Percentiles rank a stretch among this genome's conserved stretches.
Conservation (phyloP, 2,888 invertebrate genomes). For the Drosophila monieri region DNA sequence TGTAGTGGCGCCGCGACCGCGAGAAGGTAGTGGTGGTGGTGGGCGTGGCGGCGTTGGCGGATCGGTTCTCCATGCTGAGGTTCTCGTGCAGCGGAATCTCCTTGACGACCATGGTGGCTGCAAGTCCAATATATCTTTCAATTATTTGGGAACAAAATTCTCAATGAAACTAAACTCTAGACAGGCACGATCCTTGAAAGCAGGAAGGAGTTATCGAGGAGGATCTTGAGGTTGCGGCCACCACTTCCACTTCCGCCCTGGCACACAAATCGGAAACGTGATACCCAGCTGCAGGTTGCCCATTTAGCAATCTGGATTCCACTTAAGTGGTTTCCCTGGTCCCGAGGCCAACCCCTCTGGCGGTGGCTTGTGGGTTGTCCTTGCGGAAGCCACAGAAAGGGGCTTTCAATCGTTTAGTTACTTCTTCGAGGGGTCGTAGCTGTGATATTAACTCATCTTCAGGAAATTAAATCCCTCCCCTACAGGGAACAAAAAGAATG, state of each 20-base stretch:
- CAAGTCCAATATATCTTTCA: not conserved
- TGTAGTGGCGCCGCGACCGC: conserved; percentile 84
- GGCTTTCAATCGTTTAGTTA: conserved; percentile 15
- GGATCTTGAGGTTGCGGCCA: conserved; percentile 4
- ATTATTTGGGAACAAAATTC: not conserved
- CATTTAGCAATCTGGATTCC: conserved; percentile 54
- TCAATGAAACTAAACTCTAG: not conserved
- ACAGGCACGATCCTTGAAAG: conserved; percentile 9
- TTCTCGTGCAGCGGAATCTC: conserved; percentile 81
- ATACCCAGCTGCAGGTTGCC: conserved; percentile 67
- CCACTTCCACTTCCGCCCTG: conserved; percentile 47
- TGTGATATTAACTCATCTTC: conserved; percentile 24
- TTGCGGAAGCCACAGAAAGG: conserved; percentile 39
- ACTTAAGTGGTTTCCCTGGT: conserved; percentile 67
- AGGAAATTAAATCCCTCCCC: not conserved
- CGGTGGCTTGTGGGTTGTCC: conserved; percentile 20
- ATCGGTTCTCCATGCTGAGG: conserved; percentile 69
- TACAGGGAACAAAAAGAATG: no score
- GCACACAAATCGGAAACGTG: conserved; percentile 40
- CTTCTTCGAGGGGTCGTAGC: conserved; percentile 1
- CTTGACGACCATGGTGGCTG: conserved; percentile 74
- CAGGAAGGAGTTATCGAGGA: conserved; percentile 31
- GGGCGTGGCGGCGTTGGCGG: conserved; percentile 31
- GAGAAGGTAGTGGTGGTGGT: conserved; percentile 66
- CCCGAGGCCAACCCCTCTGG: conserved; percentile 22